These are phyloP conservation scores for Solea senegalensis DNA, from an alignment of 2,113 vertebrate genomes.

Conservation along the genomic window DNA sequence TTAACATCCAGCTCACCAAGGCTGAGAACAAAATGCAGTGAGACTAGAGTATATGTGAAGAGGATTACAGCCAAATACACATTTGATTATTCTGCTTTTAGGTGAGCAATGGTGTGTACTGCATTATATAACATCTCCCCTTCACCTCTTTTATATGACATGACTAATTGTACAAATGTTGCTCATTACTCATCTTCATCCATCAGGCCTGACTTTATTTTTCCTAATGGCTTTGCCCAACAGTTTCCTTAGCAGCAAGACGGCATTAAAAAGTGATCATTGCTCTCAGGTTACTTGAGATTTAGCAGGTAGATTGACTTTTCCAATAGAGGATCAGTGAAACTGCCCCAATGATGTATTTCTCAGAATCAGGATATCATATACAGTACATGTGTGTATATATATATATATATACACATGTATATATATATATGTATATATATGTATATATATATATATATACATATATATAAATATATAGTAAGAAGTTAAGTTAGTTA, in stretches of 20 bases:
- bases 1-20: slow-evolving; percentile 29
- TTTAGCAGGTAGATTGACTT: slow-evolving; percentile 29
- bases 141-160: slow-evolving; percentile 16
- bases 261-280: slow-evolving; percentile 39
- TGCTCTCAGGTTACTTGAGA: slow-evolving; percentile 48
- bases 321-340: slow-evolving; percentile 20
- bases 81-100: slow-evolving; percentile 59
- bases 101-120: slow-evolving; percentile 23
- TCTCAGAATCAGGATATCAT: background rate
- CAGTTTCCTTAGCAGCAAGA: slow-evolving; percentile 12
- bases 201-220: slow-evolving; percentile 7
- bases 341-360: slow-evolving; percentile 11
- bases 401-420: too few species aligned
- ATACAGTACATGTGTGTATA: too few species aligned
- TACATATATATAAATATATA: too few species aligned
- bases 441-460: too few species aligned
- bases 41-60: slow-evolving; percentile 48
- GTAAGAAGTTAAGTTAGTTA: too few species aligned
- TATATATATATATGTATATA: too few species aligned
- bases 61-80: slow-evolving; percentile 58
- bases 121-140: slow-evolving; percentile 42
- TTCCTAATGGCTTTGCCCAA: slow-evolving; percentile 7
- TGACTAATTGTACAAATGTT: slow-evolving; percentile 23
- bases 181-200: slow-evolving; percentile 19
- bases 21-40: slow-evolving; percentile 46